Evolutionary conservation across 2,888 invertebrate genomes (phyloP).

Genomic region (Troides helena): DNA sequence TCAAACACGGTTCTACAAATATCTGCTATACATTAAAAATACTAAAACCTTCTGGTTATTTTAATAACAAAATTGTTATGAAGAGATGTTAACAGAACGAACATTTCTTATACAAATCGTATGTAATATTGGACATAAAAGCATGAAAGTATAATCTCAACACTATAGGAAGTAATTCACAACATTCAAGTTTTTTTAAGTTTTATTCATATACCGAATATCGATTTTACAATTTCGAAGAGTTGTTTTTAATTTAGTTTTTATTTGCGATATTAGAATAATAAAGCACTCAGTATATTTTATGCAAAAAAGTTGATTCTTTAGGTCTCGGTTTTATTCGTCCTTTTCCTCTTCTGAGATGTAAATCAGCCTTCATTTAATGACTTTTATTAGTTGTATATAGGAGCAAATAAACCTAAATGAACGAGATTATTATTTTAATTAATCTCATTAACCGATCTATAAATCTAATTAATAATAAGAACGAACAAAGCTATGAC

Average conservation of each 20-base stretch:
- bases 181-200: neutral
- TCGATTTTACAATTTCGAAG: neutral
- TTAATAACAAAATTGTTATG: too few species aligned
- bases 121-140: too few species aligned
- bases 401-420: neutral
- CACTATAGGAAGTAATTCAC: neutral
- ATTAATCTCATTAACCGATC: neutral
- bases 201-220: neutral
- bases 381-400: slow-evolving; percentile 6
- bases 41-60: too few species aligned
- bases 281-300: slow-evolving; percentile 23
- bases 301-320: slow-evolving; percentile 19
- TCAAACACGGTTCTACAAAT: too few species aligned
- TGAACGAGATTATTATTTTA: neutral
- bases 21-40: too few species aligned
- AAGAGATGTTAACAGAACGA: too few species aligned
- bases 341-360: slow-evolving; percentile 18
- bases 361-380: slow-evolving; percentile 19
- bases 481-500: neutral
- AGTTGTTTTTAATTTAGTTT: neutral
- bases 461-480: neutral
- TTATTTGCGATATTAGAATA: slow-evolving; percentile 5
- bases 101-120: too few species aligned
- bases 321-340: slow-evolving; percentile 19
- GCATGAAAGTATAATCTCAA: too few species aligned